Evolutionary conservation across 2,113 vertebrate genomes (phyloP).

Genomic region (Archocentrus centrarchus): DNA sequence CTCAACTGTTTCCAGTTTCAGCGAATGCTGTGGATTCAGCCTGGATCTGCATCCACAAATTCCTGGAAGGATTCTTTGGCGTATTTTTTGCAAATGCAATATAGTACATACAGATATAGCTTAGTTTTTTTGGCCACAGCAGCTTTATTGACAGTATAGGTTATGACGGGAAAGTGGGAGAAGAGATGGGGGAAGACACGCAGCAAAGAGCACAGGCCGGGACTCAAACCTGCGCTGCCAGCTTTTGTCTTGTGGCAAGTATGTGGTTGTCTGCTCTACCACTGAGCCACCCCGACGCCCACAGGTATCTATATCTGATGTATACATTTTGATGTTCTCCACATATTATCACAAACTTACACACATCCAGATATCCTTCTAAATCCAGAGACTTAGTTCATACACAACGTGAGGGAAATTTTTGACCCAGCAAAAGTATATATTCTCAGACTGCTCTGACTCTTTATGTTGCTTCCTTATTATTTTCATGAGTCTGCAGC

Average conservation of each 20-base stretch:
- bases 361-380: neutral
- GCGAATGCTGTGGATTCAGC: neutral
- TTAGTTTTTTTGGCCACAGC: too few species aligned
- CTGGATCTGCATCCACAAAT: neutral
- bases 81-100: neutral
- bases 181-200: too few species aligned
- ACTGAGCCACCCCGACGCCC: too few species aligned
- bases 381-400: neutral
- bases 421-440: neutral
- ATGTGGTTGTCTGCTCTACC: too few species aligned
- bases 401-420: neutral
- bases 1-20: neutral
- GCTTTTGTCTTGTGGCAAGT: too few species aligned
- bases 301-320: too few species aligned
- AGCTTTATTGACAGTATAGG: too few species aligned
- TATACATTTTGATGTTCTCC: neutral
- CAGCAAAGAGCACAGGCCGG: too few species aligned
- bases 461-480: neutral
- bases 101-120: neutral
- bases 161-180: too few species aligned
- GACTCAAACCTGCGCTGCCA: too few species aligned
- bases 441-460: neutral
- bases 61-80: neutral
- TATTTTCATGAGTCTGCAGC: neutral
- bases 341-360: neutral